Base-by-base conservation (phyloP, 2,113 vertebrate species). In the Pristiophorus japonicus region DNA sequence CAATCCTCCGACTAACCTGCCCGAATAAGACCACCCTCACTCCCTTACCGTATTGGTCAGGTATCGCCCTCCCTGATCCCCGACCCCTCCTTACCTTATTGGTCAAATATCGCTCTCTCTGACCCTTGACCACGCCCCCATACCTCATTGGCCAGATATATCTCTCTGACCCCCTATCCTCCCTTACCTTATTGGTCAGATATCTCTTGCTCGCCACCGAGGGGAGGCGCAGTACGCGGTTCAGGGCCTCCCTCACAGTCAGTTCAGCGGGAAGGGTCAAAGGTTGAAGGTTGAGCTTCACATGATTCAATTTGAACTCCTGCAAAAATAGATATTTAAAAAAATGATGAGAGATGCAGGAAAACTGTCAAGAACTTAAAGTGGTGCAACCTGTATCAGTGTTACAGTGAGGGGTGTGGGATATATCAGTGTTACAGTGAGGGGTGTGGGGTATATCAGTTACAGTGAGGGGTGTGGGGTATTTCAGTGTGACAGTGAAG, bases 151-250 rank as follows among this genome's bases (percentile, higher is more conserved):
- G 63, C 20, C 14, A 65, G 30, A 30, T 73, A 11, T 45, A 51
- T 34, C 30, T 62, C 45, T 42, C 47, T 30, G 10, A 11, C 5
- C 24, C 11, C 5, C 14, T n/a, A 14, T 14, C 65, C 96, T n/a
- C 70, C 2, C 65, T 38, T 94, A 99, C 99, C 98, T 99, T 99
- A 96, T 98, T 99, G 96, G 99, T 99, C 96, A 99, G 98, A 96
- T 99, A 99, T 95, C 98, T 98, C 95, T 99, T 99, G 97, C 98
- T 99, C 12, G 98, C 98, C 95, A 99, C 98, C 0, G 98, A 96
- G 0, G 99, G 98, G 20, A 99, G 97, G 78, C 98, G 96, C 45
- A 99, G 96, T 55, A 99, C 98, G 38, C 98, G 96, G 0, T 98
- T 97, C 42, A 99, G 97, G 0, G 98, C 98, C 18, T 97, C 96